Evolutionary conservation across 2,113 vertebrate genomes (phyloP).

Genomic region (Rhipidura dahli): DNA sequence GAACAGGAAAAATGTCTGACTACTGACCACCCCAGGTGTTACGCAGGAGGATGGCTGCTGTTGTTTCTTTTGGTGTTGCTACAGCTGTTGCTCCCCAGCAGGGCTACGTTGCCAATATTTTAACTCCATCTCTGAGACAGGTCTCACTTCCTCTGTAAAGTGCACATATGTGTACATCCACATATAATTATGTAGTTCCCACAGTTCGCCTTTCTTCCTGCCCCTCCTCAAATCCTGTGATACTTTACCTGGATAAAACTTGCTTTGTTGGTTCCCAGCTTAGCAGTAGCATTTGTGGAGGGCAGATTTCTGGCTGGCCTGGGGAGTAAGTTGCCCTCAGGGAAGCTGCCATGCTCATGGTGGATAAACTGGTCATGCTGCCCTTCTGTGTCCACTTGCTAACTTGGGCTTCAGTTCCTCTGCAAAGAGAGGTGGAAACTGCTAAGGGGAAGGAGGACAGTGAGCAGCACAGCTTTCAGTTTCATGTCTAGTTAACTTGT

Average conservation of each 20-base stretch:
- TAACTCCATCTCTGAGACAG: neutral
- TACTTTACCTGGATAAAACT: neutral
- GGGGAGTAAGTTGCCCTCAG: neutral
- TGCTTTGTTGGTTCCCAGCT: neutral
- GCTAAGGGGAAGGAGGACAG: neutral
- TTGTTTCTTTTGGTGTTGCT: slow-evolving; percentile 13
- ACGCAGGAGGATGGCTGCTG: neutral
- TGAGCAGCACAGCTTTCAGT: neutral
- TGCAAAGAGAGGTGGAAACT: neutral
- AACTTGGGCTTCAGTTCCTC: fast-evolving
- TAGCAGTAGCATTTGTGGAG: neutral
- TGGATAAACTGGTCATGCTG: no score
- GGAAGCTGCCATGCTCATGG: fast-evolving
- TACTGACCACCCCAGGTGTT: neutral
- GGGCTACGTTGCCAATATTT: neutral
- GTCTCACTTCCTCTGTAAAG: neutral
- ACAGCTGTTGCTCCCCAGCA: neutral
- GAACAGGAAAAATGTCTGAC: neutral
- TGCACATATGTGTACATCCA: fast-evolving
- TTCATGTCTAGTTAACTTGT: neutral
- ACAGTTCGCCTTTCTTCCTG: neutral
- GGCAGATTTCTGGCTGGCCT: neutral
- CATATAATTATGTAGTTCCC: neutral
- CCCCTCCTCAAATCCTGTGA: neutral
- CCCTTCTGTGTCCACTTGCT: fast-evolving